Base-by-base conservation (phyloP, 2,888 invertebrate genomes). In the Brachyptera putata region DNA sequence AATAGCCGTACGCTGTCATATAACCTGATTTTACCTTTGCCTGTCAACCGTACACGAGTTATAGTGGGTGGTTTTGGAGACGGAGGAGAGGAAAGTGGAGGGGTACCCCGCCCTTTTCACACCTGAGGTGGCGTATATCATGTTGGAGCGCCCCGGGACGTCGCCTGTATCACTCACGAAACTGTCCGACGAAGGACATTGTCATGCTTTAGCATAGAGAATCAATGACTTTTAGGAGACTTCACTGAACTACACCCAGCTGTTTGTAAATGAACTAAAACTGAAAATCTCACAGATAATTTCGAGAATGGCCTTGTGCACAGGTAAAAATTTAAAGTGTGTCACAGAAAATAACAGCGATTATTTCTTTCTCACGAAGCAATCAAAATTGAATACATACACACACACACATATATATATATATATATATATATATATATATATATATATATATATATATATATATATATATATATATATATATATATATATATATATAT, bases 31-130 rank as follows among this genome's bases (percentile, higher is more conserved):
- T 11, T 30, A 5, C 11, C 43, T n/a, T 43, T 11, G 18, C 43
- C 16, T 43, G 43, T 43, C 43, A 43, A 14, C 43, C 11, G 11
- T n/a, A 21, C 7, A 21, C 39, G 39, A 37, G 39, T 37, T 37
- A 37, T 37, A 14, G 16, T 37, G 14, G 39, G 13, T n/a, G n/a
- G n/a, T n/a, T n/a, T n/a, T n/a, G n/a, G n/a, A n/a, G n/a, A n/a
- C n/a, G n/a, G n/a, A n/a, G n/a, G n/a, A n/a, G 21, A 24, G n/a
- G 39, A 16, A 46, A 14, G 30, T 14, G 26, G 37, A 13, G 13
- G 18, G 18, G 25, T 5, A 21, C 26, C 13, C 57, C 57, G 39
- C 53, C 53, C 16, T 18, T 24, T 59, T 55, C 53, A 58, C 58
- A 55, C 59, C 59, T 59, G 59, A 50, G 53, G 43, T 18, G 18